A percentile compares a stretch with the other conserved stretches of the same genome.
These are phyloP conservation scores for Buceros bicornis DNA, from an alignment of 2,797 vertebrate genomes.

Conservation along the genomic window DNA sequence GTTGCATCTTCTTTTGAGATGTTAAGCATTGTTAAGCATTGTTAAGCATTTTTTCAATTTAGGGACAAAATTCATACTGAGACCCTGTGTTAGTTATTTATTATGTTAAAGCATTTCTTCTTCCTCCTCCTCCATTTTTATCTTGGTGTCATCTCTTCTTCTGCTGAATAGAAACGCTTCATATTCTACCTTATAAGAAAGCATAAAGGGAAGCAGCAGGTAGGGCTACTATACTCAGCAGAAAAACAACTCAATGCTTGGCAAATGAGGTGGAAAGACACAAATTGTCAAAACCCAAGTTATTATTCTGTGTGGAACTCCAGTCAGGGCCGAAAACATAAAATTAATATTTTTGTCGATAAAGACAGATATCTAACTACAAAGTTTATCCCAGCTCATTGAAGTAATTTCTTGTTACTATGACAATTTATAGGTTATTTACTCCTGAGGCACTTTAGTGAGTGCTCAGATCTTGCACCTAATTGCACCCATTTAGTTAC, in stretches of 20 bases:
- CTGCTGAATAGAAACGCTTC: neutral
- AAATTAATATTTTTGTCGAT: fast-evolving
- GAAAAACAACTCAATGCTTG: neutral
- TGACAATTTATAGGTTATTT: neutral
- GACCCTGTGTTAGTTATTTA: neutral
- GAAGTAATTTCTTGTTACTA: neutral
- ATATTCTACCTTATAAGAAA: neutral
- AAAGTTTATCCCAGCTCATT: neutral
- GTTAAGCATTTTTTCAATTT: neutral
- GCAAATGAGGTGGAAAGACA: neutral
- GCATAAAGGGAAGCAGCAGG: neutral
- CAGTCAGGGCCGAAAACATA: neutral
- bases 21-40: neutral
- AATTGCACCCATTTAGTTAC: slow-evolving; percentile 7
- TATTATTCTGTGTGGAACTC: neutral
- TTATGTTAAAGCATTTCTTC: neutral
- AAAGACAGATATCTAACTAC: neutral
- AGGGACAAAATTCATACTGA: neutral
- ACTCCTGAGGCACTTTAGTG: neutral
- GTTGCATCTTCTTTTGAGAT: neutral
- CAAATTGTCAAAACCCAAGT: neutral
- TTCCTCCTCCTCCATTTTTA: neutral
- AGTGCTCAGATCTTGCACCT: neutral
- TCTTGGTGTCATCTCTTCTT: neutral
- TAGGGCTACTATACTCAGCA: neutral